Conservation (phyloP, 30 jellyfish, hydroid and myxozoan species). For the Mastigias papua region DNA sequence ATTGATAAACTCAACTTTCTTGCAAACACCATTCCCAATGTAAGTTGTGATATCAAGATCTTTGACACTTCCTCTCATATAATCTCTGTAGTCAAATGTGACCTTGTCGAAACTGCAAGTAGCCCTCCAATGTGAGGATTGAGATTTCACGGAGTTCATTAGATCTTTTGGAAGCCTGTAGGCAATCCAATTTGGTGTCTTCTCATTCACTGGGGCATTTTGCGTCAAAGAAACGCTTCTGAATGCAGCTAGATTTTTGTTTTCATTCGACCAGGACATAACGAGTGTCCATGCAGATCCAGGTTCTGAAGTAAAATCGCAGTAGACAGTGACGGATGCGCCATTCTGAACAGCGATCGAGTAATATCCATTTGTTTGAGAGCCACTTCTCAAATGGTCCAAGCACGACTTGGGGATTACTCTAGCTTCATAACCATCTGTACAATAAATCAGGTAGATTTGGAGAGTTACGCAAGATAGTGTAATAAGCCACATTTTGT, state of each 20-base stretch:
- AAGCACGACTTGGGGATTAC: conserved; percentile 24
- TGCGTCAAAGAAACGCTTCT: neutral
- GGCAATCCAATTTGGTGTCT: conserved; percentile 12
- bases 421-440: neutral
- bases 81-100: conserved; percentile 9
- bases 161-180: neutral
- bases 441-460: neutral
- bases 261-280: conserved; percentile 25
- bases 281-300: conserved; percentile 69
- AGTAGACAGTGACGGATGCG: conserved; percentile 9
- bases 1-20: conserved; percentile 9
- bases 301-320: conserved; percentile 53
- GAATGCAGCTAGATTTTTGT: neutral
- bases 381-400: conserved; percentile 27
- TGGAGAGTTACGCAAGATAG: neutral
- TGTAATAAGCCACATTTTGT: neutral
- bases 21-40: neutral
- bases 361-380: conserved; percentile 5
- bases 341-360: neutral
- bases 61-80: neutral
- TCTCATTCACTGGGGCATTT: conserved; percentile 41
- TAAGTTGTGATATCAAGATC: conserved; percentile 14
- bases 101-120: neutral
- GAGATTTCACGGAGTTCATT: neutral
- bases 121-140: conserved; percentile 13